phyloP scores from a whole-genome alignment of 2,797 vertebrate genomes.

The Enteromius argenteus region DNA sequence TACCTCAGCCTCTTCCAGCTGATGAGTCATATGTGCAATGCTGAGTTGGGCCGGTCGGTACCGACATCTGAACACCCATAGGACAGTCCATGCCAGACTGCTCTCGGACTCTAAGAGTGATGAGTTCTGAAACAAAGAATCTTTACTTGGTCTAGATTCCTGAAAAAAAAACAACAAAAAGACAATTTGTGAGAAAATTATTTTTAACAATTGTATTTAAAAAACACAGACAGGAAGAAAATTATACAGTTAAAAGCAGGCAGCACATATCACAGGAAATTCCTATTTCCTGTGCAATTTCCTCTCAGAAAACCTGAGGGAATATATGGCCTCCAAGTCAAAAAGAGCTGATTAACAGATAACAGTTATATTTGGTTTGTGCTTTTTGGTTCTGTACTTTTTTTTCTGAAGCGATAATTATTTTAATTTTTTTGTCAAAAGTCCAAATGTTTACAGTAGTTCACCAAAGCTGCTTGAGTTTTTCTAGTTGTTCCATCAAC shows the following conservation, averaged over 20 bases:
- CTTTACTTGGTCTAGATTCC: constrained; percentile 62
- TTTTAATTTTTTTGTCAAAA: background rate
- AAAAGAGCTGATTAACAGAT: constrained; percentile 57
- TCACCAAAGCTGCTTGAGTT: background rate
- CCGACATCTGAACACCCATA: constrained; percentile 83
- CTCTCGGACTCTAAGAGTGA: constrained; percentile 72
- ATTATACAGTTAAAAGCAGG: background rate
- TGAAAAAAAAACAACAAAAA: constrained; percentile 51
- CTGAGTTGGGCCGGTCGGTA: constrained; percentile 84
- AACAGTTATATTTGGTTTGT: constrained; percentile 26
- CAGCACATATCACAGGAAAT: constrained; percentile 67
- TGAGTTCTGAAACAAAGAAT: constrained; percentile 67
- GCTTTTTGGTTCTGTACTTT: background rate
- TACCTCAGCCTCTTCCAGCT: constrained; percentile 90
- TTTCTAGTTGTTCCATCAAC: background rate
- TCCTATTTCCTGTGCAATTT: constrained; percentile 68
- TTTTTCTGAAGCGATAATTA: background rate
- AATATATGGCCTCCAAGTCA: constrained; percentile 62
- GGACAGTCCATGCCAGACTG: constrained; percentile 74
- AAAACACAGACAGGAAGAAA: constrained; percentile 1
- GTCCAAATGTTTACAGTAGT: background rate
- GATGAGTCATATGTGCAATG: constrained; percentile 79
- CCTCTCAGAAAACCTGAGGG: constrained; percentile 57
- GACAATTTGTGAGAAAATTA: background rate
- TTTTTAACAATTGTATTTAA: background rate